These are phyloP conservation scores for Erythrolamprus reginae DNA, from an alignment of 2,113 vertebrate species.

Conservation along the genomic window DNA sequence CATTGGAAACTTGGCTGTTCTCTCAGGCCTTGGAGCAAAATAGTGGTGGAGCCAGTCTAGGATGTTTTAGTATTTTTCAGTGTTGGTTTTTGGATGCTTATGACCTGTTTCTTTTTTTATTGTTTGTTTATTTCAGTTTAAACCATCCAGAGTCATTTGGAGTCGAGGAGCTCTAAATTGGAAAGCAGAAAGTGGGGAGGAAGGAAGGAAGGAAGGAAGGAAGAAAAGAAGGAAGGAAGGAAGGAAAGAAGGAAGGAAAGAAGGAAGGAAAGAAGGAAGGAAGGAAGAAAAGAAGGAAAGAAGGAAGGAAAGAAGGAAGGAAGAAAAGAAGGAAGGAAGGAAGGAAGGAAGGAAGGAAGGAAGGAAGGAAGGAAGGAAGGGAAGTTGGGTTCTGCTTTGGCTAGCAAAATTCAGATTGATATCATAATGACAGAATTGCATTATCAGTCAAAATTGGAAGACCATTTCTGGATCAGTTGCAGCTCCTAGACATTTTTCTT, in stretches of 20 bases:
- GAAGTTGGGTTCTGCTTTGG: background rate
- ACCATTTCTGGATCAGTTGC: background rate
- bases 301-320: no score
- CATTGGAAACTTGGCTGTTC: background rate
- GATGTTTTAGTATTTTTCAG: background rate
- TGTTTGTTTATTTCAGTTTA: background rate
- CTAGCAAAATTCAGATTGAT: background rate
- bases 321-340: no score
- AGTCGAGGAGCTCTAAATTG: background rate
- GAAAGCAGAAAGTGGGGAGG: background rate
- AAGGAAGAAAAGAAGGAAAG: no score
- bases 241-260: no score
- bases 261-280: no score
- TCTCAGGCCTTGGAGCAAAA: background rate
- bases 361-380: no score
- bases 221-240: no score
- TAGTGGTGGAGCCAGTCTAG: background rate
- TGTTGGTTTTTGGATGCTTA: background rate
- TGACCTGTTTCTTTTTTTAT: background rate
- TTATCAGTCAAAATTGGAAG: background rate
- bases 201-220: no score
- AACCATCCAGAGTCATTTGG: background rate
- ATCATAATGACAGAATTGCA: background rate
- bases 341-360: no score
- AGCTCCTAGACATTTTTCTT: background rate